Percentiles rank a stretch among this genome's conserved stretches.
These are phyloP conservation scores for Miniopterus natalensis DNA, from an alignment of 2,113 vertebrate species.

Conservation along the genomic window DNA sequence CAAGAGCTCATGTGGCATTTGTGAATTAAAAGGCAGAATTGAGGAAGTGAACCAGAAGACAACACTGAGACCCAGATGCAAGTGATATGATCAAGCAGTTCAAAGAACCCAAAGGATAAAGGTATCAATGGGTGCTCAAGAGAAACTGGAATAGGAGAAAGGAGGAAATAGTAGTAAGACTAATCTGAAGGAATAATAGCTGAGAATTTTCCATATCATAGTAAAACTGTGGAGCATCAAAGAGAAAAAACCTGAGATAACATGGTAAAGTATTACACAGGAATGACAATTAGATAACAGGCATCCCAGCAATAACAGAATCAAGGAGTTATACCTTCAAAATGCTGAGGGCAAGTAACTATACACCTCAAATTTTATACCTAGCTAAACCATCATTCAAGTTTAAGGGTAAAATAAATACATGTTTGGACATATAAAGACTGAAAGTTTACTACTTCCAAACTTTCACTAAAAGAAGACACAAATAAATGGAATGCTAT, in stretches of 20 bases:
- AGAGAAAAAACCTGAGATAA: background rate
- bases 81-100: background rate
- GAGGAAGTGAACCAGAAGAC: background rate
- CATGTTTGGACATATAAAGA: background rate
- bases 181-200: background rate
- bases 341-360: background rate
- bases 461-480: background rate
- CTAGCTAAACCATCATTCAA: background rate
- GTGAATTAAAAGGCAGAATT: background rate
- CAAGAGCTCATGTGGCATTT: background rate
- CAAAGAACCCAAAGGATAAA: background rate
- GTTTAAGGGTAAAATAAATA: conserved; percentile 8
- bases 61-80: background rate
- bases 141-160: background rate
- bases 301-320: background rate
- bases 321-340: background rate
- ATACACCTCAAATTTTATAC: background rate
- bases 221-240: background rate
- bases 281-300: background rate
- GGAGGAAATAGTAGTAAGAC: background rate
- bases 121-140: background rate
- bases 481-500: background rate
- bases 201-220: background rate
- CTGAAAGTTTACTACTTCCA: background rate
- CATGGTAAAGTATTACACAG: background rate